Percentiles rank a stretch among this genome's conserved stretches.
phyloP scores from a whole-genome alignment of 1,140 invertebrate genomes.

The Gryon sp. region DNA sequence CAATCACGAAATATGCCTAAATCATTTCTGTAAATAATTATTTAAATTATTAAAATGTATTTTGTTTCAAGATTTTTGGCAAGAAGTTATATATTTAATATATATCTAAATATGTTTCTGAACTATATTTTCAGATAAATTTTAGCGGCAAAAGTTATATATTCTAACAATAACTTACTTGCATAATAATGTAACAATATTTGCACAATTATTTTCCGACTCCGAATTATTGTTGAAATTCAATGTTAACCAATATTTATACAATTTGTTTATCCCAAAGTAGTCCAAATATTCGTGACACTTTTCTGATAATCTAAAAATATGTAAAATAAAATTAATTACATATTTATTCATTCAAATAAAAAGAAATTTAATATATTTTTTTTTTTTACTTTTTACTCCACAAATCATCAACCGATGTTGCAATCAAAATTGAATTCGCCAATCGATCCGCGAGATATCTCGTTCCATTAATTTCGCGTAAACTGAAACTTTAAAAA shows the following conservation, averaged over 20 bases:
- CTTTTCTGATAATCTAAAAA: conserved; percentile 65
- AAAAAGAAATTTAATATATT: background rate
- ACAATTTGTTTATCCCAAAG: conserved; percentile 62
- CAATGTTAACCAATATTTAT: conserved; percentile 68
- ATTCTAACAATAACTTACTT: too few species aligned
- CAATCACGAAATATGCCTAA: too few species aligned
- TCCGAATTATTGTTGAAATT: conserved; percentile 33
- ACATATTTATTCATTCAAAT: background rate
- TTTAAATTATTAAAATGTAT: too few species aligned
- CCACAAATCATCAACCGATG: conserved; percentile 69
- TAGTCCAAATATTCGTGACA: conserved; percentile 69
- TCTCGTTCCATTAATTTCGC: conserved; percentile 65
- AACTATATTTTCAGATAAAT: too few species aligned
- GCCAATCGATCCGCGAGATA: conserved; percentile 66
- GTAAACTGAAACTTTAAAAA: conserved; percentile 67
- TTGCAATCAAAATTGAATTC: conserved; percentile 62
- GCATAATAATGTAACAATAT: conserved; percentile 64
- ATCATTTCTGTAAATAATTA: background rate
- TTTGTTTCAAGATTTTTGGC: too few species aligned
- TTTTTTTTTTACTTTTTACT: conserved; percentile 57
- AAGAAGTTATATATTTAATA: too few species aligned
- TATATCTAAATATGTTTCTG: too few species aligned
- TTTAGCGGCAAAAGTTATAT: too few species aligned
- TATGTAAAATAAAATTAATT: conserved; percentile 16
- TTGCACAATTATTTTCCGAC: background rate